phyloP scores from a whole-genome alignment of 2,888 invertebrate genomes.

The Cryptocheilus praepositus region DNA sequence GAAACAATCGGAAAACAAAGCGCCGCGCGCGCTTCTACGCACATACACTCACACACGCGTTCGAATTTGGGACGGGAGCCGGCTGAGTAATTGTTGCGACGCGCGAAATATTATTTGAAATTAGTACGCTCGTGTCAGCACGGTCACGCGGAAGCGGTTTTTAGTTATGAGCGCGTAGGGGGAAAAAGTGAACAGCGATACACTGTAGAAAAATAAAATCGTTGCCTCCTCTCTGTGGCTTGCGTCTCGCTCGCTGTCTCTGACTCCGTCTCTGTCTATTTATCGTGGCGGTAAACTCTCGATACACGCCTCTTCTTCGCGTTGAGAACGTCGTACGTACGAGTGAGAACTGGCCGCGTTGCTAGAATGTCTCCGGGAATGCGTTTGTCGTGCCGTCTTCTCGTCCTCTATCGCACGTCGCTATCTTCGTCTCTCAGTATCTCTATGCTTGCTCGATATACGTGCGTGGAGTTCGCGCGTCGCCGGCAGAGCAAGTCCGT shows the following conservation, averaged over 20 bases:
- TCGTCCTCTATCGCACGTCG: not conserved
- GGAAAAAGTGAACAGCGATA: slow-evolving; percentile 27
- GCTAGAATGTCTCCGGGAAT: slow-evolving; percentile 4
- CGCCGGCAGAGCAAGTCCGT: slow-evolving; percentile 7
- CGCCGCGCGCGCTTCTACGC: slow-evolving; percentile 1
- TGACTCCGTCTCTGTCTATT: too few species aligned
- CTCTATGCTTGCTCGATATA: too few species aligned
- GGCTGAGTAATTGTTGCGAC: not conserved
- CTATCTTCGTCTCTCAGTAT: not conserved
- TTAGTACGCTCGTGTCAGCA: not conserved
- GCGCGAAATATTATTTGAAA: too few species aligned
- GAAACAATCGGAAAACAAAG: not conserved
- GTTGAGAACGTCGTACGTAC: not conserved
- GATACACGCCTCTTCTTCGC: slow-evolving; percentile 6
- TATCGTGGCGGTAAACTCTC: not conserved
- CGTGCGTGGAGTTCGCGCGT: too few species aligned
- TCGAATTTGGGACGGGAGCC: too few species aligned
- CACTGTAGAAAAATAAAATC: slow-evolving; percentile 51
- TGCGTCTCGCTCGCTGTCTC: slow-evolving; percentile 2
- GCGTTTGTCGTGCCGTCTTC: not conserved
- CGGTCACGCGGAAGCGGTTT: slow-evolving; percentile 3
- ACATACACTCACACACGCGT: too few species aligned
- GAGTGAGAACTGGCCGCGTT: slow-evolving; percentile 3
- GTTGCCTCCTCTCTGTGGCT: slow-evolving; percentile 31
- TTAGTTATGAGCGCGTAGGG: not conserved